Evolutionary conservation across 2,797 vertebrate species (phyloP).

Genomic region (Cossypha caffra): DNA sequence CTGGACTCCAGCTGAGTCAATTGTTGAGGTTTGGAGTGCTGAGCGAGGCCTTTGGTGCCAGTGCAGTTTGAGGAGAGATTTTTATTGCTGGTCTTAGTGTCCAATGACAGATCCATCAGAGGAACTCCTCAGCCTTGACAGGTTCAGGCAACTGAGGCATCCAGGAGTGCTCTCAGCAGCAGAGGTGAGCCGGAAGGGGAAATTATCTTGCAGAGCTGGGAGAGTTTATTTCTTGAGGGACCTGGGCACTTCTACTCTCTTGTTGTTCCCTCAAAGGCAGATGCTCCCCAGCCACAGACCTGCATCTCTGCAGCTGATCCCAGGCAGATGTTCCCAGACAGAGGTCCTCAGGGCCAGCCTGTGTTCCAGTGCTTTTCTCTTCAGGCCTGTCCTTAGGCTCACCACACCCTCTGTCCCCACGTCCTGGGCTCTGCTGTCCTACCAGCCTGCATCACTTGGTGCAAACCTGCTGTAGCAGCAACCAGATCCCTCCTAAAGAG

Average conservation of each 20-base stretch:
- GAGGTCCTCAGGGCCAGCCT: neutral
- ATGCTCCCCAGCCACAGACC: neutral
- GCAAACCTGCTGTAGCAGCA: neutral
- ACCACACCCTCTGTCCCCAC: too few relatives aligned
- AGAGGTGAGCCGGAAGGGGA: neutral
- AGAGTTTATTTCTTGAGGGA: neutral
- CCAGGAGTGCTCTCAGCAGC: neutral
- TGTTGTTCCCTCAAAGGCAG: fast-evolving
- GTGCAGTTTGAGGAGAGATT: neutral
- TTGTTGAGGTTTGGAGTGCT: neutral
- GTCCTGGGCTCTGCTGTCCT: too few relatives aligned
- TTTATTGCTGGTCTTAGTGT: neutral
- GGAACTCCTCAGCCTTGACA: neutral
- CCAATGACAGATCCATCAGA: neutral
- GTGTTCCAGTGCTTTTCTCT: too few relatives aligned
- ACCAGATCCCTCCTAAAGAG: neutral
- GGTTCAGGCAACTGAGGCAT: neutral
- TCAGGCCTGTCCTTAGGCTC: neutral
- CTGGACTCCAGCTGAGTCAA: neutral
- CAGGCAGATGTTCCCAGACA: neutral
- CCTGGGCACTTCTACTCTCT: too few relatives aligned
- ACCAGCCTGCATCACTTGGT: neutral
- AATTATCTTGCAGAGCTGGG: too few relatives aligned
- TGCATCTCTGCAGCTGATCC: neutral
- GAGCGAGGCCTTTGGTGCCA: fast-evolving